Evolutionary conservation across 2,113 vertebrate genomes (phyloP), one percentile per base, ranked within the genome.

Genomic region (Conger conger): DNA sequence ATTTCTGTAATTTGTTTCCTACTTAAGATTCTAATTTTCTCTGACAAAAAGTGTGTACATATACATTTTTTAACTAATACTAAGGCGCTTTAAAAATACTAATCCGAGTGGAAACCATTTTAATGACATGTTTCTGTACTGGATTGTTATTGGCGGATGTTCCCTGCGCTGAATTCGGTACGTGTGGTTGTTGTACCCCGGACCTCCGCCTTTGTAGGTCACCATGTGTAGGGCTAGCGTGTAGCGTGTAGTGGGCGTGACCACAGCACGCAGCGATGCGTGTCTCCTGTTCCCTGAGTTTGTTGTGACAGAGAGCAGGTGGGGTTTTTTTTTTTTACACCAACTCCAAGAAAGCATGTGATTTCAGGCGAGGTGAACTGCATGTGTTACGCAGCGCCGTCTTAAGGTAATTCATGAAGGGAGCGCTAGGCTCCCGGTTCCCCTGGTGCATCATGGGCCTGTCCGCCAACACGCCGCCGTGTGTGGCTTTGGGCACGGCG

Each of bases 261-360:
- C n/a, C 6, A 73, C 68, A 33, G 68, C 23, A 8, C 2, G 68
- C 68, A 73, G 68, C 27, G 68, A 13, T 73, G 68, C 3, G n/a
- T 73, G n/a, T 13, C 3, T 33, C 68, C 68, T 73, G 68, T 33
- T 73, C 68, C n/a, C 68, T 73, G 1, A 33, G 27, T 33, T 73
- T 73, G 68, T n/a, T 73, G 68, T 73, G 68, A 73, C 68, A n/a
- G 68, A 23, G n/a, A 73, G 68, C 68, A 33, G 68, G n/a, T 33
- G 68, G 68, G n/a, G 27, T 20, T 2, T 2, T 68, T 9, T 73
- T 63, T 20, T 27, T 23, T 63, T 13, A n/a, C 4, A 30, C n/a
- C 13, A 23, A n/a, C n/a, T 73, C n/a, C 27, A 27, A 73, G 63
- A 73, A 73, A 27, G 68, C 68, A 73, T n/a, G 68, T 33, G 27